Evolutionary conservation across 2,797 vertebrate genomes (phyloP).

Genomic region (Carduelis carduelis): DNA sequence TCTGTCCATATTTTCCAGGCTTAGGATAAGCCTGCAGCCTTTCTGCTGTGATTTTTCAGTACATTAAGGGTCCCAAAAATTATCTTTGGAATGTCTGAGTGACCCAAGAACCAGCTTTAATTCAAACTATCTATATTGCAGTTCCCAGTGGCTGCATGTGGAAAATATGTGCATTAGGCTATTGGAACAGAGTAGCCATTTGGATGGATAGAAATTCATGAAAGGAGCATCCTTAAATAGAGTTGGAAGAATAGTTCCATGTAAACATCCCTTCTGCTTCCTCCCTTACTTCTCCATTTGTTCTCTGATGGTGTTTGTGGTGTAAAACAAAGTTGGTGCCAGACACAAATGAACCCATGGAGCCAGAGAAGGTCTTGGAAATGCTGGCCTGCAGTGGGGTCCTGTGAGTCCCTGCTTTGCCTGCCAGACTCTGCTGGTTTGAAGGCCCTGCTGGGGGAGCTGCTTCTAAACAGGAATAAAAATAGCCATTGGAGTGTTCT

Average conservation of each 20-base stretch:
- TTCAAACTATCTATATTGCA: background rate
- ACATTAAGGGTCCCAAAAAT: background rate
- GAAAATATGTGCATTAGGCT: background rate
- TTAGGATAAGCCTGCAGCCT: background rate
- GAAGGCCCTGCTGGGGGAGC: slow-evolving; percentile 15
- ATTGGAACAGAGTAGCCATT: background rate
- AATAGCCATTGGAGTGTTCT: slow-evolving; percentile 23
- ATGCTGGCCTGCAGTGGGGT: background rate
- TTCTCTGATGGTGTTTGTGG: background rate
- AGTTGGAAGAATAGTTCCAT: slow-evolving; percentile 20
- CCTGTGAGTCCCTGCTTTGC: background rate
- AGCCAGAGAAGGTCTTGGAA: background rate
- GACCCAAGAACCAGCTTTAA: background rate
- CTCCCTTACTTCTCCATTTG: slow-evolving; percentile 39
- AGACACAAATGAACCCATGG: background rate
- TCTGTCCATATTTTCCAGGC: accelerated
- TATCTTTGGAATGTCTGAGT: background rate
- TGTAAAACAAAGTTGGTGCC: background rate
- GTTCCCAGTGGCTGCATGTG: background rate
- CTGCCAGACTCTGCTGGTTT: background rate
- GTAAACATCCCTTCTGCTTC: slow-evolving; percentile 28
- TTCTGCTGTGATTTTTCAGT: background rate
- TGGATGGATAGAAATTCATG: background rate
- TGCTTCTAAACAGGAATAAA: slow-evolving; percentile 43
- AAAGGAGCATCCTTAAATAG: background rate